phyloP scores from a whole-genome alignment of 2,888 invertebrate species.

The Norana najaformis region DNA sequence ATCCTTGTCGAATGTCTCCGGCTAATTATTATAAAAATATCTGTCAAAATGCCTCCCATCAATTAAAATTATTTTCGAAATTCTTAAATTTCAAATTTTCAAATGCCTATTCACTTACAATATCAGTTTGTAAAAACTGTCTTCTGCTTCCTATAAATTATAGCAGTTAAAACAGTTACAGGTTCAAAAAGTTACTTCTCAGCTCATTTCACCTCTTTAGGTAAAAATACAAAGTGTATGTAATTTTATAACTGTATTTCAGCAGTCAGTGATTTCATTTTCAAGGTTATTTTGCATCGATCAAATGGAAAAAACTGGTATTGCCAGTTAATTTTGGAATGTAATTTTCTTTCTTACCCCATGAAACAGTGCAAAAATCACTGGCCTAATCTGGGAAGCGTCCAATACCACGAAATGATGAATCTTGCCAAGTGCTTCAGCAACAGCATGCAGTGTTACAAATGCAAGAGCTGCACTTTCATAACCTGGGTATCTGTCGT shows the following conservation, averaged over 20 bases:
- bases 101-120: neutral
- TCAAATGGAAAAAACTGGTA: neutral
- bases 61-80: neutral
- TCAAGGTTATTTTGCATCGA: too few relatives aligned
- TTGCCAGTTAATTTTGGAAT: neutral
- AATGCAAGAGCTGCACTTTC: conserved; percentile 78
- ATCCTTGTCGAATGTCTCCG: too few relatives aligned
- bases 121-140: neutral
- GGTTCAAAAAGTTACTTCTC: neutral
- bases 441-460: conserved; percentile 76
- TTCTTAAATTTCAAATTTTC: neutral
- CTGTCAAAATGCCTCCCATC: neutral
- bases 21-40: too few relatives aligned
- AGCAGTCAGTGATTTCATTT: neutral
- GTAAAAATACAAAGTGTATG: neutral
- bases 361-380: conserved; percentile 64
- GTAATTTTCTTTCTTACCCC: conserved; percentile 67
- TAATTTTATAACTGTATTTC: too few relatives aligned
- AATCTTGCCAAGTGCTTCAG: conserved; percentile 72
- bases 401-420: conserved; percentile 61
- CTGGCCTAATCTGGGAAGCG: conserved; percentile 35
- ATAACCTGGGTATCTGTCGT: conserved; percentile 77
- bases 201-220: neutral
- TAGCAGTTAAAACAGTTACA: neutral
- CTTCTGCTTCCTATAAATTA: too few relatives aligned